phyloP scores from a whole-genome alignment of 2,888 invertebrate genomes.

The Hofmannophila pseudospretella region DNA sequence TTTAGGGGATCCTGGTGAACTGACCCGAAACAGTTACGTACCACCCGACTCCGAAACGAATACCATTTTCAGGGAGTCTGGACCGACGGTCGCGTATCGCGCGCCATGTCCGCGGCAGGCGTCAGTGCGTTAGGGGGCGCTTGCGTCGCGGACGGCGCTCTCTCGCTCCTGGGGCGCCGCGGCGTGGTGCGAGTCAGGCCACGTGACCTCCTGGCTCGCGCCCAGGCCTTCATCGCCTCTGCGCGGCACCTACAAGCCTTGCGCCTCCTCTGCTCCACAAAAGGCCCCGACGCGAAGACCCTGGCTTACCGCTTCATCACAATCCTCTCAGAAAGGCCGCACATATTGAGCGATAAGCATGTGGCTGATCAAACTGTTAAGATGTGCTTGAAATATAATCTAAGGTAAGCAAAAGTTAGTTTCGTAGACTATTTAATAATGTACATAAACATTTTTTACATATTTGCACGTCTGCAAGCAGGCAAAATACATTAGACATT shows the following conservation, averaged over 20 bases:
- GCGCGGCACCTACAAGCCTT: constrained; percentile 75
- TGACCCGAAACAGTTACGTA: no score
- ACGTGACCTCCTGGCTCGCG: constrained; percentile 77
- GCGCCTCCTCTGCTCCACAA: constrained; percentile 45
- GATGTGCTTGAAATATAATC: constrained; percentile 53
- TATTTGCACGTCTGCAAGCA: no score
- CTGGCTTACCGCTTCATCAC: constrained; percentile 43
- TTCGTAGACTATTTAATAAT: no score
- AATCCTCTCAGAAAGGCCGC: constrained; percentile 50
- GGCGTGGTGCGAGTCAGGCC: constrained; percentile 82
- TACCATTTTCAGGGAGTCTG: constrained; percentile 87
- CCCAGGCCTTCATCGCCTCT: constrained; percentile 75
- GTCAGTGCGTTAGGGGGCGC: constrained; percentile 73
- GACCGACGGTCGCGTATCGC: constrained; percentile 94
- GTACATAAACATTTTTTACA: no score
- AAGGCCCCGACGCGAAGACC: constrained; percentile 40
- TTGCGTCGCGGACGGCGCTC: constrained; percentile 69
- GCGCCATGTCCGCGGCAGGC: constrained; percentile 78
- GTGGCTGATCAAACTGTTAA: constrained; percentile 56
- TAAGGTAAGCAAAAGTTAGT: constrained; percentile 43
- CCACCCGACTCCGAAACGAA: no score
- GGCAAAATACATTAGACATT: no score
- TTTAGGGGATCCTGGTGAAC: no score
- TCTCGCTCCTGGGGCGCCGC: constrained; percentile 77
- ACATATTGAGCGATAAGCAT: constrained; percentile 47